These are phyloP conservation scores for Caenorhabditis parvicauda DNA, from an alignment of 2,888 invertebrate species.

Conservation along the genomic window DNA sequence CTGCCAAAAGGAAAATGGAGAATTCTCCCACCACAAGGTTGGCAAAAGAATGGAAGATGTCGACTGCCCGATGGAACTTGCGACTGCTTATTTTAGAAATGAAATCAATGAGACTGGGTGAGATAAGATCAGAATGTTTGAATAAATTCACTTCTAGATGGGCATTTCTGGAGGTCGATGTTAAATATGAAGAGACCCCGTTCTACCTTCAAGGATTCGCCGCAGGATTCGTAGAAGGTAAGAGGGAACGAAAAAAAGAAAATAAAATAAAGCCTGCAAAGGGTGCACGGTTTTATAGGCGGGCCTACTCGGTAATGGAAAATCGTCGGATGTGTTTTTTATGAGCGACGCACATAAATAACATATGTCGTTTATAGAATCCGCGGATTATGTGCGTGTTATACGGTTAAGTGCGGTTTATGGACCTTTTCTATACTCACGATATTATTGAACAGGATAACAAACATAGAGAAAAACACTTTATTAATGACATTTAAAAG, in stretches of 20 bases:
- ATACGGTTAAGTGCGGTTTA: too few relatives aligned
- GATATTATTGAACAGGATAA: too few relatives aligned
- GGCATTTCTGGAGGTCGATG: slow-evolving; percentile 56
- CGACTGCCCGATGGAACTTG: slow-evolving; percentile 38
- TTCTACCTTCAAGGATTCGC: slow-evolving; percentile 55
- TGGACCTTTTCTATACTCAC: too few relatives aligned
- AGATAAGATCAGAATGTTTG: background rate
- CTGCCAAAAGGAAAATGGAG: slow-evolving; percentile 30
- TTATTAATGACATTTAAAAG: too few relatives aligned
- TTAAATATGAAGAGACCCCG: slow-evolving; percentile 35
- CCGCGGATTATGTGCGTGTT: too few relatives aligned
- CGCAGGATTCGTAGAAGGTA: slow-evolving; percentile 57
- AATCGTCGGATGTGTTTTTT: too few relatives aligned
- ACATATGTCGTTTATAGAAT: too few relatives aligned
- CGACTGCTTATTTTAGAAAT: slow-evolving; percentile 35
- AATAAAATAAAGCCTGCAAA: background rate
- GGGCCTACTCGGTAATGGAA: too few relatives aligned
- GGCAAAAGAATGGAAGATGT: slow-evolving; percentile 17
- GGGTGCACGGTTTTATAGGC: too few relatives aligned
- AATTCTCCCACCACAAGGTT: slow-evolving; percentile 32
- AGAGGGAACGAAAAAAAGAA: background rate
- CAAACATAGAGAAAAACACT: too few relatives aligned
- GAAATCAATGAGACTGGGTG: slow-evolving; percentile 47
- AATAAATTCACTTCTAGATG: slow-evolving; percentile 21
- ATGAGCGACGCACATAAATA: too few relatives aligned